Evolutionary conservation across 2,113 vertebrate genomes (phyloP).

Genomic region (Lepus timidus): DNA sequence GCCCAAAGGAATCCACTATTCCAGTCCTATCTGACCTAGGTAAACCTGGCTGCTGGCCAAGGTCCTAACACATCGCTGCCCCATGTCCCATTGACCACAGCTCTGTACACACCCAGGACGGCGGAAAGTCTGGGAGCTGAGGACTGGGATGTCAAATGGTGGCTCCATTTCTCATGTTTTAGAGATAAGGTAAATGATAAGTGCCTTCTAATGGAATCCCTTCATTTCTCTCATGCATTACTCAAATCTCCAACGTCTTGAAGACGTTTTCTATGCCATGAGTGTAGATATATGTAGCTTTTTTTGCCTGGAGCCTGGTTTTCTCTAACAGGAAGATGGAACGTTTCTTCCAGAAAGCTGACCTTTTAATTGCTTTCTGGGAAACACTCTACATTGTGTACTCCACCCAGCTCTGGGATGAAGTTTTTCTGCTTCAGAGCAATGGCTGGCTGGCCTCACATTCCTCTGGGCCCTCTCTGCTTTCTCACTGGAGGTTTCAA

Average conservation of each 20-base stretch:
- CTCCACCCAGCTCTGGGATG: neutral
- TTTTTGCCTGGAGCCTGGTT: neutral
- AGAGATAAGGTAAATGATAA: neutral
- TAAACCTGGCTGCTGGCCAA: neutral
- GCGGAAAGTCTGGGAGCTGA: neutral
- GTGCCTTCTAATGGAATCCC: neutral
- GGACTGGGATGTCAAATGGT: neutral
- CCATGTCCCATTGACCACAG: neutral
- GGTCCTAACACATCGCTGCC: neutral
- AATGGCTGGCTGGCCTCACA: neutral
- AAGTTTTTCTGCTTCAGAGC: conserved; percentile 9
- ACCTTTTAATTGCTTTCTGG: conserved; percentile 17
- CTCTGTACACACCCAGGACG: neutral
- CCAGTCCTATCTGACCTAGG: neutral
- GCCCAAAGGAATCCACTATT: neutral
- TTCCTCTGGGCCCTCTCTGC: neutral
- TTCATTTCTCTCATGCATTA: neutral
- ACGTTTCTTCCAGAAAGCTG: neutral
- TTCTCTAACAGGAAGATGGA: conserved; percentile 36
- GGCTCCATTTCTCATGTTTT: neutral
- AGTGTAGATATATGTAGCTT: neutral
- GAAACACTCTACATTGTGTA: neutral
- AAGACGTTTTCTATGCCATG: neutral
- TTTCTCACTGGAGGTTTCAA: neutral
- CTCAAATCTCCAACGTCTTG: neutral